Evolutionary conservation across 2,888 invertebrate genomes (phyloP).

Genomic region (Electrophaes corylata): DNA sequence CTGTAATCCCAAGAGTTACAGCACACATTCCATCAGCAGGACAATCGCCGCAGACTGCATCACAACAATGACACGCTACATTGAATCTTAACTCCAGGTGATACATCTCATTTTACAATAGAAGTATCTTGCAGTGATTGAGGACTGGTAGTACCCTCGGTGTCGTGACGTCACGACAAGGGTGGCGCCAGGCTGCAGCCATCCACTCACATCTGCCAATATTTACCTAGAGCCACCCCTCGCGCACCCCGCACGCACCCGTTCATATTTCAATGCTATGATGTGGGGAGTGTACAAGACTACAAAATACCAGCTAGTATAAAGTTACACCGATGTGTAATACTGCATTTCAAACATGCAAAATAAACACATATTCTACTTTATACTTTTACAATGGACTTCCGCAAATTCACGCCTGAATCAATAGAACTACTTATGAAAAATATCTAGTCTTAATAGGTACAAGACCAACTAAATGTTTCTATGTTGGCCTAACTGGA

Average conservation of each 20-base stretch:
- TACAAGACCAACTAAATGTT: no score
- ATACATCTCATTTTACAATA: slow-evolving; percentile 6
- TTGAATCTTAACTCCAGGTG: neutral
- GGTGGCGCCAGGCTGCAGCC: slow-evolving; percentile 74
- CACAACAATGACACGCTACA: neutral
- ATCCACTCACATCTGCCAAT: slow-evolving; percentile 88
- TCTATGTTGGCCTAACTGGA: no score
- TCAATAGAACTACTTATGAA: no score
- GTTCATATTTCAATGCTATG: slow-evolving; percentile 79
- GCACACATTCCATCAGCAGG: neutral
- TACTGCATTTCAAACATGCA: neutral
- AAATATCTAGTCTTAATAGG: no score
- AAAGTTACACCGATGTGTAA: slow-evolving; percentile 50
- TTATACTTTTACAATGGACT: no score
- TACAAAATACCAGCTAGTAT: slow-evolving; percentile 69
- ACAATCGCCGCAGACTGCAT: neutral
- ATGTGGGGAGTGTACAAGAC: slow-evolving; percentile 70
- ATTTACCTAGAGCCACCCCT: slow-evolving; percentile 81
- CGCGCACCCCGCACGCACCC: slow-evolving; percentile 64
- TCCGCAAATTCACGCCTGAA: no score
- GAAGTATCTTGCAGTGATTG: slow-evolving; percentile 5
- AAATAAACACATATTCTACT: no score
- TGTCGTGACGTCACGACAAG: slow-evolving; percentile 66
- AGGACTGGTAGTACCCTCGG: slow-evolving; percentile 15
- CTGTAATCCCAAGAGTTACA: neutral